Conservation (phyloP, 2,797 vertebrate genomes). For the Hemibagrus guttatus region DNA sequence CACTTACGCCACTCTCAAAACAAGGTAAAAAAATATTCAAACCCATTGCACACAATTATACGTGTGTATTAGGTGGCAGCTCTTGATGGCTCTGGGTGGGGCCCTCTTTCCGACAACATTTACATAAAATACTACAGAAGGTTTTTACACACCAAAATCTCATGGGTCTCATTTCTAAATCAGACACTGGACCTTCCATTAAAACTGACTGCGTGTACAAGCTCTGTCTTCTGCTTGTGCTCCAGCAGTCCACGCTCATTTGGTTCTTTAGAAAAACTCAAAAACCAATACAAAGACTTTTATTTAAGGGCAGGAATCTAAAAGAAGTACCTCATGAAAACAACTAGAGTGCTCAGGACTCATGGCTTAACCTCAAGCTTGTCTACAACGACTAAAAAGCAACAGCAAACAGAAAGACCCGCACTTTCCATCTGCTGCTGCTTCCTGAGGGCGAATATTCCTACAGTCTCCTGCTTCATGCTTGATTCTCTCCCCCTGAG, state of each 20-base stretch:
- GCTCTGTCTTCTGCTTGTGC: background rate
- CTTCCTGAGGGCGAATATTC: background rate
- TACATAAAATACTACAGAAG: background rate
- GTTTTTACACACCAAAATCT: background rate
- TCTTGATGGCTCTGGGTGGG: background rate
- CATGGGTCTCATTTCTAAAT: background rate
- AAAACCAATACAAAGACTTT: background rate
- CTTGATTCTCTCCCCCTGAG: background rate
- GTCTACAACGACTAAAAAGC: background rate
- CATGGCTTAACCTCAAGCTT: background rate
- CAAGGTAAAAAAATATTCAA: slow-evolving; percentile 21
- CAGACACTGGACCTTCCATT: background rate
- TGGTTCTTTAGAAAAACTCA: background rate
- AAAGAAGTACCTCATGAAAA: background rate
- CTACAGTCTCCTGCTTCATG: slow-evolving; percentile 28
- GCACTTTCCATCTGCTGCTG: background rate
- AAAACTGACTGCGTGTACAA: background rate
- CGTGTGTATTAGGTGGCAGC: slow-evolving; percentile 12
- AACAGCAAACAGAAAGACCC: background rate
- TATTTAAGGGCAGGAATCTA: background rate
- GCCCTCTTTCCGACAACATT: background rate
- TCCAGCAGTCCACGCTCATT: background rate
- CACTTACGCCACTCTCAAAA: slow-evolving; percentile 36
- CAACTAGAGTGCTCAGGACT: background rate
- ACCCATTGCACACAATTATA: slow-evolving; percentile 38